phyloP scores from a whole-genome alignment of 2,113 vertebrate genomes.

The Prionailurus viverrinus region DNA sequence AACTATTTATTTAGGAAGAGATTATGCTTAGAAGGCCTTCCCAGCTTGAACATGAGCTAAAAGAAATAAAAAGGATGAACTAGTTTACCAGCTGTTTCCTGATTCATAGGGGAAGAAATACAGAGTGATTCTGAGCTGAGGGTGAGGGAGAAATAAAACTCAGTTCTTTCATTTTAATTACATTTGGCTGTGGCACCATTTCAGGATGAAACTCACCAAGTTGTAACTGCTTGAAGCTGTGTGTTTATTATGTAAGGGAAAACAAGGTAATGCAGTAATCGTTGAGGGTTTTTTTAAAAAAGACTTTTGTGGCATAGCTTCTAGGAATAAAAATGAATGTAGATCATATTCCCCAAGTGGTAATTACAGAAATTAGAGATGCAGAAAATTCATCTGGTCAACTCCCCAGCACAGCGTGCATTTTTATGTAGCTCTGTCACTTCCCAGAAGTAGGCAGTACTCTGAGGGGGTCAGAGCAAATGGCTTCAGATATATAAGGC shows the following conservation, averaged over 20 bases:
- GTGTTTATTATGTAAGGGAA: slow-evolving; percentile 24
- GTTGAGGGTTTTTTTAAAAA: slow-evolving; percentile 9
- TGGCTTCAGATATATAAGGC: slow-evolving; percentile 60
- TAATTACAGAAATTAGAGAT: slow-evolving; percentile 63
- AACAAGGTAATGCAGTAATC: slow-evolving; percentile 30
- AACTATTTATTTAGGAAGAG: slow-evolving; percentile 59
- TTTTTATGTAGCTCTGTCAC: background rate
- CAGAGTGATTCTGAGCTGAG: background rate
- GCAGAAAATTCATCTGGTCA: background rate
- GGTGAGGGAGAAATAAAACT: background rate
- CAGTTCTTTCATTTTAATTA: slow-evolving; percentile 56
- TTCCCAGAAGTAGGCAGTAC: background rate
- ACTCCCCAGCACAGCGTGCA: background rate
- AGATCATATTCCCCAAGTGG: background rate
- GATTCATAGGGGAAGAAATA: slow-evolving; percentile 7
- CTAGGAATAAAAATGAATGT: background rate
- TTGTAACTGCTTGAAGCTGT: background rate
- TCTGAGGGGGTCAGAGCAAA: background rate
- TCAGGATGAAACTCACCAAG: background rate
- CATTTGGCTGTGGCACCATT: background rate
- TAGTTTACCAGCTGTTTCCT: slow-evolving; percentile 30
- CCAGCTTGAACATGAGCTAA: background rate
- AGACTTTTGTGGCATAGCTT: background rate
- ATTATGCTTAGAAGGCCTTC: slow-evolving; percentile 7
- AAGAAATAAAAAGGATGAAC: background rate